Evolutionary conservation across 2,888 invertebrate genomes (phyloP).

Genomic region (Oscheius sp.): DNA sequence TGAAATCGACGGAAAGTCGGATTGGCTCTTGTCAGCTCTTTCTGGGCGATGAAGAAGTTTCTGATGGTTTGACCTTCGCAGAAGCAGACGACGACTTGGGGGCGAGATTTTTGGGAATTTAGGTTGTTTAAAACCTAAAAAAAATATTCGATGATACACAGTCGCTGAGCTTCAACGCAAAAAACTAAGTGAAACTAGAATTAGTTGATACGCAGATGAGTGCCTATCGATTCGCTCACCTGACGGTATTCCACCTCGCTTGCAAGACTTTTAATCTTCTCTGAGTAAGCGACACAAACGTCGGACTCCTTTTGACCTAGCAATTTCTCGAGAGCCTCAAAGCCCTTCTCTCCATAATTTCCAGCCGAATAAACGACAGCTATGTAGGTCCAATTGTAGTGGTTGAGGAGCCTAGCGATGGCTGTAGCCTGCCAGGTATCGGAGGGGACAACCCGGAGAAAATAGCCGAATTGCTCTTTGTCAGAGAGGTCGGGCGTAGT

Average conservation of each 20-base stretch:
- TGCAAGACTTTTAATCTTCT: slow-evolving; percentile 74
- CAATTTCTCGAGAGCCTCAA: slow-evolving; percentile 77
- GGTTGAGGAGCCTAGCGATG: slow-evolving; percentile 78
- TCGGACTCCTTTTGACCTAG: slow-evolving; percentile 70
- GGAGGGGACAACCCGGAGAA: slow-evolving; percentile 82
- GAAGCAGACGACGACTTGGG: slow-evolving; percentile 77
- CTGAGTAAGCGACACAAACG: slow-evolving; percentile 80
- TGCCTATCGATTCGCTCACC: too few species aligned
- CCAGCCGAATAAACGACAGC: slow-evolving; percentile 82
- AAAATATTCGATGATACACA: neutral
- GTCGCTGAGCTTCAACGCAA: neutral
- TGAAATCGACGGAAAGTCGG: slow-evolving; percentile 56
- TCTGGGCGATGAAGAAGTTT: slow-evolving; percentile 66
- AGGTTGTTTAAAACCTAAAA: slow-evolving; percentile 53
- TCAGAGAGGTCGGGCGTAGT: slow-evolving; percentile 82
- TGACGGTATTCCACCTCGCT: slow-evolving; percentile 54
- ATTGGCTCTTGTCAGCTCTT: slow-evolving; percentile 43
- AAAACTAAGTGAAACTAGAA: neutral
- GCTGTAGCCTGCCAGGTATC: slow-evolving; percentile 82
- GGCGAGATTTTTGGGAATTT: slow-evolving; percentile 56
- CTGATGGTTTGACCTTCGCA: slow-evolving; percentile 80
- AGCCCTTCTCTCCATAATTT: slow-evolving; percentile 82
- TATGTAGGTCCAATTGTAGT: slow-evolving; percentile 83
- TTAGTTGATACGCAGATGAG: too few species aligned
- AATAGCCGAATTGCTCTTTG: slow-evolving; percentile 81